A percentile compares a stretch with the other conserved stretches of the same genome.
phyloP scores from a whole-genome alignment of 2,113 vertebrate species.

The Aspidoscelis tigris region DNA sequence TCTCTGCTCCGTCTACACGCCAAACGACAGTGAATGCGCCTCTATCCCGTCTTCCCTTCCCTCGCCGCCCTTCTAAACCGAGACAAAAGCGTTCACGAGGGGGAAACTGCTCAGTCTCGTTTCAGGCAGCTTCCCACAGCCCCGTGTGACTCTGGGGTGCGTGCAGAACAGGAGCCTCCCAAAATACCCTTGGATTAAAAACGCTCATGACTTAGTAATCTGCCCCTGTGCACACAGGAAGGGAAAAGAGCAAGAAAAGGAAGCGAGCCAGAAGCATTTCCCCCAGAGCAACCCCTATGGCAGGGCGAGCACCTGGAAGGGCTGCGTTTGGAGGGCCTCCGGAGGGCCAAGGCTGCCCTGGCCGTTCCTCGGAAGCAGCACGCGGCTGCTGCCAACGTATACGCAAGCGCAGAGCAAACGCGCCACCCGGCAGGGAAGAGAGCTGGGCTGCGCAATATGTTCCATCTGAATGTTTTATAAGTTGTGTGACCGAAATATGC shows the following conservation, averaged over 20 bases:
- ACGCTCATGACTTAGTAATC: not conserved
- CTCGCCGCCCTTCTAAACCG: too few relatives aligned
- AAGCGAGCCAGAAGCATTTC: too few relatives aligned
- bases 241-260: too few relatives aligned
- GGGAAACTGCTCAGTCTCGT: too few relatives aligned
- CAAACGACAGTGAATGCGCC: too few relatives aligned
- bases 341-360: constrained; percentile 3
- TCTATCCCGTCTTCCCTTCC: too few relatives aligned
- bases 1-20: too few relatives aligned
- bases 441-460: constrained; percentile 11
- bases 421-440: not conserved
- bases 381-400: constrained; percentile 40
- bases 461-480: constrained; percentile 22
- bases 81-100: too few relatives aligned
- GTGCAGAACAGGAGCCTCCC: too few relatives aligned
- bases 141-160: too few relatives aligned
- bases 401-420: constrained; percentile 15
- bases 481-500: constrained; percentile 28
- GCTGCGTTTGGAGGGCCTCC: not conserved
- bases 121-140: too few relatives aligned
- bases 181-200: not conserved
- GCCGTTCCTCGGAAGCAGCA: constrained; percentile 25
- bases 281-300: not conserved
- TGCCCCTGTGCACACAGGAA: not conserved
- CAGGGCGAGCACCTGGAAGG: not conserved